Base-by-base conservation (phyloP, 1,140 invertebrate species). In the Micrasema longulum region DNA sequence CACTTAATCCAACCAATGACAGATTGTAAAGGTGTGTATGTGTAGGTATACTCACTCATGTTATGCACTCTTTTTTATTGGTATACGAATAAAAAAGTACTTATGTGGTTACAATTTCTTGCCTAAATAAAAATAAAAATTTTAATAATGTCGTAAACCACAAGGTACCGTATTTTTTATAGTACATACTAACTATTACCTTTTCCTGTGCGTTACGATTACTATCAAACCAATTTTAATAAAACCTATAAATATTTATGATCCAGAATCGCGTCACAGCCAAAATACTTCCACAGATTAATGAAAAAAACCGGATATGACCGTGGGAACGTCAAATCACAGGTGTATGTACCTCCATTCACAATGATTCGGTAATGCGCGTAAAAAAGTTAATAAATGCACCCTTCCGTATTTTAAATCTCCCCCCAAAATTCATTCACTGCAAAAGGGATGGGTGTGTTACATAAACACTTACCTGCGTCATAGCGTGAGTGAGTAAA, bases 301-400 rank as follows among this genome's bases (percentile, higher is more conserved):
- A 52, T 48, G 12, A 36, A 18, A 38, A 60, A 6, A 60, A 60
- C 55, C 55, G 55, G 55, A 60, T 60, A 41, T 22, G 36, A 41
- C 31, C 55, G 55, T 60, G 55, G 55, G 55, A 60, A 60, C 55
- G n/a, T 2, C 7, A 60, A 60, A 60, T 60, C 55, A 60, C 55
- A 60, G 55, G 55, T 60, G 55, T 26, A 41, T 38, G 55, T 60
- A 60, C 55, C 48, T 38, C 18, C 31, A 12, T 23, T 53, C 23
- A 31, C 23, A 7, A 31, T 9, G 52, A 53, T 26, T 41, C 16
- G 20, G 20, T 60, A 60, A 60, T 38, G 55, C 55, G 14, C 55
- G 31, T 60, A 60, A 60, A n/a, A 60, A 60, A 53, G 31, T 14
- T 60, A 60, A 60, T 60, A 60, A 60, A 60, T 60, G 31, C 55